phyloP scores from a whole-genome alignment of 2,888 invertebrate species.

The Coremacera marginata region DNA sequence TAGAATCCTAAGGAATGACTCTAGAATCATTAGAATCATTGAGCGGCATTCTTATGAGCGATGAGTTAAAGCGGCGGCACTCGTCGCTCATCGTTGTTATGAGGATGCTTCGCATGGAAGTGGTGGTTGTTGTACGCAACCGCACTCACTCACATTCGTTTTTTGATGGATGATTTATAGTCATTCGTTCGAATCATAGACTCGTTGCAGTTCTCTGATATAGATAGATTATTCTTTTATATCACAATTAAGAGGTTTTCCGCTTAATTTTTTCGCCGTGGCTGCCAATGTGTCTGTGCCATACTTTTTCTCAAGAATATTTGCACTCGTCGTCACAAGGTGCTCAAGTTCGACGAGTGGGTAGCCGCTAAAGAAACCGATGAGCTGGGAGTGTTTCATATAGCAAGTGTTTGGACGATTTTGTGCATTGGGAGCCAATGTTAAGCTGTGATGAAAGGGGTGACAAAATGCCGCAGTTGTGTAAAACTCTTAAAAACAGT shows the following conservation, averaged over 20 bases:
- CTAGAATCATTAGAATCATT: too few relatives aligned
- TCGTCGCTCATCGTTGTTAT: too few relatives aligned
- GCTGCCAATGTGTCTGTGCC: constrained; percentile 75
- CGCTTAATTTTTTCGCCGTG: constrained; percentile 91
- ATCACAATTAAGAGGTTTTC: constrained; percentile 80
- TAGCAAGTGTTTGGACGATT: constrained; percentile 81
- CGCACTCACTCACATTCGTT: too few relatives aligned
- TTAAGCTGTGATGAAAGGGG: constrained; percentile 96
- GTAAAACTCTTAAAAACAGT: not conserved
- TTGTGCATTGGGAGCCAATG: constrained; percentile 92
- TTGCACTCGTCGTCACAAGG: constrained; percentile 89
- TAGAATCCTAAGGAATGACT: too few relatives aligned
- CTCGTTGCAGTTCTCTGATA: too few relatives aligned
- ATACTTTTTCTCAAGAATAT: constrained; percentile 93
- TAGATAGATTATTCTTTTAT: too few relatives aligned
- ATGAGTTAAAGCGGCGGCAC: too few relatives aligned
- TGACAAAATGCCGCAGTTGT: constrained; percentile 96
- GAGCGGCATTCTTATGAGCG: too few relatives aligned
- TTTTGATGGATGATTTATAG: too few relatives aligned
- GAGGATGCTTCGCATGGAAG: too few relatives aligned
- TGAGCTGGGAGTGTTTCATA: constrained; percentile 82
- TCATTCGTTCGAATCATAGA: too few relatives aligned
- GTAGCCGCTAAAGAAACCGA: constrained; percentile 78
- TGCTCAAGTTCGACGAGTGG: constrained; percentile 89
- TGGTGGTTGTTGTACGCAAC: too few relatives aligned